These are phyloP conservation scores for Nettapus auritus DNA, from an alignment of 2,113 vertebrate genomes.

Conservation along the genomic window DNA sequence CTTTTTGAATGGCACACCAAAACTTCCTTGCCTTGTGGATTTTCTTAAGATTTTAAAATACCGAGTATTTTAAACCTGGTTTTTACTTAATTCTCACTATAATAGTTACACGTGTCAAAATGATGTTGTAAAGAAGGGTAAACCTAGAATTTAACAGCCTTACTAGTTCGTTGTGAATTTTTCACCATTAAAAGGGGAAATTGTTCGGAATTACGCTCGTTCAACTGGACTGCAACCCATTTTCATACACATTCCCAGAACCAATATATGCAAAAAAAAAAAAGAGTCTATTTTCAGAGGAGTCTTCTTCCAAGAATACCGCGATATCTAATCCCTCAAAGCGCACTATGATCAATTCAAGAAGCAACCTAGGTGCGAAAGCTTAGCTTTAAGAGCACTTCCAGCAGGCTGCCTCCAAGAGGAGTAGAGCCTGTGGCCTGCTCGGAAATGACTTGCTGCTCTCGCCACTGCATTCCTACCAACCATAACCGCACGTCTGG, in stretches of 20 bases:
- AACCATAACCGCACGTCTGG: not conserved
- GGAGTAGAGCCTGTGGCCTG: not conserved
- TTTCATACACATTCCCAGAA: not conserved
- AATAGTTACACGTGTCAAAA: not conserved
- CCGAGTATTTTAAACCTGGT: not conserved
- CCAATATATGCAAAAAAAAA: not conserved
- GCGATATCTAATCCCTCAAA: not conserved
- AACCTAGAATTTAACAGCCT: not conserved
- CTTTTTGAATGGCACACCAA: not conserved
- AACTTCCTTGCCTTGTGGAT: not conserved
- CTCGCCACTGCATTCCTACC: not conserved
- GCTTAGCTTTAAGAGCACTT: not conserved
- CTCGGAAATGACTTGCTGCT: not conserved
- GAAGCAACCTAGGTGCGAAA: not conserved
- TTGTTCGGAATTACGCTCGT: not conserved
- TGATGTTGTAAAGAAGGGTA: not conserved
- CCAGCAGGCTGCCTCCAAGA: not conserved
- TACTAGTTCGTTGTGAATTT: not conserved
- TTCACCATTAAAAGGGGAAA: not conserved
- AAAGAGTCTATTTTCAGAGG: not conserved
- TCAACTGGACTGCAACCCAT: not conserved
- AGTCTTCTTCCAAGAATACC: not conserved
- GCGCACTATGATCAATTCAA: not conserved
- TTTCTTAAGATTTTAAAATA: not conserved
- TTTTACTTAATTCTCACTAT: not conserved